A percentile compares a stretch with the other conserved stretches of the same genome.
Conservation (phyloP, 2,113 vertebrate genomes). For the Bufo gargarizans region DNA sequence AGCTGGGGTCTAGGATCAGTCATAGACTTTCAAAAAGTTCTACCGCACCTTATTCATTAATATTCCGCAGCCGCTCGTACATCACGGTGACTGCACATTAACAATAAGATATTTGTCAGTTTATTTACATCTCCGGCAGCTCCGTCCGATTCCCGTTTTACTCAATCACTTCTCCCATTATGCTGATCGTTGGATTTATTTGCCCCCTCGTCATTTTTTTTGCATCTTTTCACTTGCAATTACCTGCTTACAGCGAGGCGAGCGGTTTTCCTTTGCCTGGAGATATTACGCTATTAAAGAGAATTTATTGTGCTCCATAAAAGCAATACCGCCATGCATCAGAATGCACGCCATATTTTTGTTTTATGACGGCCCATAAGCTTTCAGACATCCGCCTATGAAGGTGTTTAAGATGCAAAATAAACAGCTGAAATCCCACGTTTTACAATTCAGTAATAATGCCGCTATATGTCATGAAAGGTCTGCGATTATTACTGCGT, state of each 20-base stretch:
- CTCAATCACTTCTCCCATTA: background rate
- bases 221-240: constrained; percentile 34
- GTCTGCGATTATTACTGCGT: background rate
- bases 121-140: constrained; percentile 37
- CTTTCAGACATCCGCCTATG: background rate
- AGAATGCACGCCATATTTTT: background rate
- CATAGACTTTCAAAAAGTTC: background rate
- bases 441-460: background rate
- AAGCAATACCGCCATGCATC: constrained; percentile 26
- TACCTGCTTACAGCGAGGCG: background rate
- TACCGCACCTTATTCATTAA: background rate
- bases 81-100: background rate
- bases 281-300: constrained; percentile 42
- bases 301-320: constrained; percentile 42
- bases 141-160: background rate
- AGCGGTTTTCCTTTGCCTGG: constrained; percentile 9
- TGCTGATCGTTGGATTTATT: constrained; percentile 33
- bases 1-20: background rate
- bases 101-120: constrained; percentile 19
- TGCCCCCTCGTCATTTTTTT: background rate
- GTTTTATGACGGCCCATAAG: constrained; percentile 25
- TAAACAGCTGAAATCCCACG: background rate
- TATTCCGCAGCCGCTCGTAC: background rate
- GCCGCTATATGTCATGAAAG: background rate
- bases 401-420: constrained; percentile 30